Evolutionary conservation across 2,888 invertebrate genomes (phyloP), one percentile per base, ranked within the genome.

Genomic region (Epistrophella euchroma): DNA sequence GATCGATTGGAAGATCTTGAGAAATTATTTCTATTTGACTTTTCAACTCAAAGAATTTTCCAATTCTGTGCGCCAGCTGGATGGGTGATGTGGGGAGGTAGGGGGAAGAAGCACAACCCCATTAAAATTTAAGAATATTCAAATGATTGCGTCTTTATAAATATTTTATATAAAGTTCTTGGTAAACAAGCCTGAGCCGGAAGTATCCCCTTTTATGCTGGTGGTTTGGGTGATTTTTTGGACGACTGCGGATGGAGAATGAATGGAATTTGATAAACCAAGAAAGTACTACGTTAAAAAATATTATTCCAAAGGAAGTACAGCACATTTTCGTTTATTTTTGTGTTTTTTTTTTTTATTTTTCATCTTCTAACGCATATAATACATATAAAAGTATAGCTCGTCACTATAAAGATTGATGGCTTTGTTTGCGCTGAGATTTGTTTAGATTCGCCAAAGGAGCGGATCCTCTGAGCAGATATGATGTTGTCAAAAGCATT

Each of bases 401-500:
- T 81, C 60, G 68, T 68, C 66, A 72, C 52, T 70, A 35, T 56
- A 73, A 85, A 85, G 85, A 85, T 85, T 85, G 85, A 85, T 85
- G 76, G 76, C 81, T 81, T 56, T 77, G 85, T 81, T 81, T 81
- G 80, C 72, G 40, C 68, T 81, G 75, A 76, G 81, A 85, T 81
- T 85, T 80, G 76, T 81, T 76, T 76, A n/a, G 71, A 55, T 80
- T 80, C 52, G 45, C 52, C 25, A 43, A 17, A 17, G n/a, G 64
- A 32, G 55, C 19, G 15, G 56, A 58, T 50, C 58, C 75, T 81
- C 32, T 4, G 19, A 37, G 15, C 66, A 45, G 80, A 52, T 76
- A 76, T 40, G 81, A 68, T 73, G 72, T 70, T 76, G 81, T 81
- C 85, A 81, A 81, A 81, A 85, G 55, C 73, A 73, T 85, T 76